These are phyloP conservation scores for Aphelenchoides besseyi DNA, from an alignment of 1,140 invertebrate genomes.

Conservation along the genomic window DNA sequence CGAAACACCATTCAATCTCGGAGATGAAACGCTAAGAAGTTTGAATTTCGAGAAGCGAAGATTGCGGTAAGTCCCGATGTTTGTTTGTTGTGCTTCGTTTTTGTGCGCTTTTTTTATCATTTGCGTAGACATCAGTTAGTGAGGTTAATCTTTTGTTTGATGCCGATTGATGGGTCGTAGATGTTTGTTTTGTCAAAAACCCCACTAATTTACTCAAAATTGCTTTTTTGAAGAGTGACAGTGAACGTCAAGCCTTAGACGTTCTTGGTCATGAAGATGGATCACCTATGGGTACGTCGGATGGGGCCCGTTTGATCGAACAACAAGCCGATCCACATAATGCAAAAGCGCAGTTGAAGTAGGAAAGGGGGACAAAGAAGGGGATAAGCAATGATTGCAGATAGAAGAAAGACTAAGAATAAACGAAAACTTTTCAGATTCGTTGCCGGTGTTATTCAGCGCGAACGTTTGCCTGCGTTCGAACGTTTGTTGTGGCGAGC, in stretches of 20 bases:
- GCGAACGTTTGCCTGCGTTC: conserved; percentile 89
- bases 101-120: not conserved
- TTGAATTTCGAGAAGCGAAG: not conserved
- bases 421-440: no score
- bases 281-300: conserved; percentile 34
- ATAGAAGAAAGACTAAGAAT: no score
- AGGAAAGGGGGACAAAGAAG: conserved; percentile 15
- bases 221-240: conserved; percentile 48
- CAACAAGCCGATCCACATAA: conserved; percentile 35
- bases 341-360: conserved; percentile 53
- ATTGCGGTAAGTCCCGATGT: not conserved
- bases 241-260: conserved; percentile 53
- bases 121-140: not conserved
- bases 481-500: conserved; percentile 97
- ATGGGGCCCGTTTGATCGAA: conserved; percentile 45
- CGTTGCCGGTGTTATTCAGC: conserved; percentile 68
- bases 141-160: not conserved
- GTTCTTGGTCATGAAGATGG: conserved; percentile 46
- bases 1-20: not conserved
- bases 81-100: not conserved
- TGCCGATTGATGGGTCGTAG: no score
- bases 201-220: not conserved
- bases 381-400: no score
- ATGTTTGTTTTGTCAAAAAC: no score
- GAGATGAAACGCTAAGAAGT: not conserved